Evolutionary conservation across 1,140 invertebrate species (phyloP), one percentile per base, ranked within the genome.

Genomic region (Oreohelix idahoensis): DNA sequence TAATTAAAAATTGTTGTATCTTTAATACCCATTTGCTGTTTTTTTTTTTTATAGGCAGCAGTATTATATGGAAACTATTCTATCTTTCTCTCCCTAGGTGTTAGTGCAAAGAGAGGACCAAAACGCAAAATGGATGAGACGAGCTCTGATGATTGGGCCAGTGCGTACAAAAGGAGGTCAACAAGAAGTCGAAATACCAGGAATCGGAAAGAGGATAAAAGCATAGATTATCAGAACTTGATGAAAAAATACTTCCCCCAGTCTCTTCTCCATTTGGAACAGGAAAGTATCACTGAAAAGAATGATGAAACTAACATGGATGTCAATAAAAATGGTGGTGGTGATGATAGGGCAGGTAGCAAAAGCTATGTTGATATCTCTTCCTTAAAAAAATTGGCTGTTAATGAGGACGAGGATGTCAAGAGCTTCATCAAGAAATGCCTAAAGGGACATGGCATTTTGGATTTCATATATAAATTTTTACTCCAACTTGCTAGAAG

Each of bases 221-320:
- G 86, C 84, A 85, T 92, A 13, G 89, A 92, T 82, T 90, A 91
- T 75, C 84, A 88, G 80, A 89, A 91, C 71, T 70, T 92, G 32
- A 71, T 92, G n/a, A 85, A 88, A 70, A 89, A 90, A 71, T 92
- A 92, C 80, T 85, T 92, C 35, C 92, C 92, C 36, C 84, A 88
- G 35, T 89, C 87, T 80, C 83, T 92, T 38, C 80, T 88, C 17
- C 4, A 53, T 8, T 69, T 66, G 23, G 36, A 39, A 26, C 49
- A 38, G 1, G 35, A 39, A 0, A 32, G 29, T 23, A 23, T 49
- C 26, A 23, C 23, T 49, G 51, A 75, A 75, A 42, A 77, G 74
- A 70, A n/a, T 70, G 51, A 70, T 13, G 51, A 58, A 26, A 36
- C 26, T 53, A 2, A 45, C 5, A 63, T 66, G 71, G 70, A 42